Base-by-base conservation (phyloP, 2,888 invertebrate species). In the Acleris emargana region DNA sequence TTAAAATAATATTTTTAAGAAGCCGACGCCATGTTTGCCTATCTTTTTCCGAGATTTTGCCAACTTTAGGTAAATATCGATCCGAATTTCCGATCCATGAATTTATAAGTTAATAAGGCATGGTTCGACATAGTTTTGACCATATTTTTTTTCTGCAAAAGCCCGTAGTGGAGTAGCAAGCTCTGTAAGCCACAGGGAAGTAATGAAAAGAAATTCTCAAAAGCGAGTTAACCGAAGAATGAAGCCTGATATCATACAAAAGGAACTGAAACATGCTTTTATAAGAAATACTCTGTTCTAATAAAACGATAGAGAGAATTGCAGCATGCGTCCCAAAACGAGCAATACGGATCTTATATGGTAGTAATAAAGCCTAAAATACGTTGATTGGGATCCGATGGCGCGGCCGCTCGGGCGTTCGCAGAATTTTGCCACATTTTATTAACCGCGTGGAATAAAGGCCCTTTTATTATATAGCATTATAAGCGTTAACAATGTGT, bases 201-300 rank as follows among this genome's bases (percentile, higher is more conserved):
- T 20, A 58, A 59, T 54, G 42, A 47, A 64, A 59, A 64, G 18
- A 38, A 49, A 53, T 59, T 59, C n/a, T 61, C 57, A 47, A 57
- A 57, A 54, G 51, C 45, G 25, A 38, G 42, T 18, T 49, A 66
- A 57, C 50, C 22, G 45, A 55, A 64, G 18, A 55, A 61, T 11
- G 59, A 50, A 61, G 38, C 47, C 47, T 52, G 55, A 66, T 66
- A 61, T 61, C 38, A 61, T 61, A 57, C 55, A 57, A 61, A 59
- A 66, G 49, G 51, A 55, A 61, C 57, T 57, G 55, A 66, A 61
- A 57, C 57, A 47, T 61, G 66, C 18, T 57, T 38, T 57, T 61
- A 57, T 52, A 52, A 66, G 59, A 61, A 61, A 60, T 59, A 50
- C 55, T 51, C 28, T 50, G 25, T 38, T 42, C 20, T 55, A 42